These are phyloP conservation scores for Callospermophilus lateralis DNA, from an alignment of 2,113 vertebrate species.

Conservation along the genomic window DNA sequence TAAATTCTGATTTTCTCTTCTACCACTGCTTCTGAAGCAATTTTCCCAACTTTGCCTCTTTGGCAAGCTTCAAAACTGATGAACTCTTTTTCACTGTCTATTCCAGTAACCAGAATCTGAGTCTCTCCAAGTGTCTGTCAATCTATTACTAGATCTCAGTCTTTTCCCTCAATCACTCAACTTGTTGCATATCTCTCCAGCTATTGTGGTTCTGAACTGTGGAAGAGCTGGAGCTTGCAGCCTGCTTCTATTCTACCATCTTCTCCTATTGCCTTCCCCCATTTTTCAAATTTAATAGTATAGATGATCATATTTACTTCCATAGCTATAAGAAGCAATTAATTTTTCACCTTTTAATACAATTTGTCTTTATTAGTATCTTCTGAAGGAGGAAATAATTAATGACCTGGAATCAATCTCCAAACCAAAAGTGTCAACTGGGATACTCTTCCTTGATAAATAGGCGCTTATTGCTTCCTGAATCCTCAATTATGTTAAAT, in stretches of 20 bases:
- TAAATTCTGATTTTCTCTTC: background rate
- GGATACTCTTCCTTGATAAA: conserved; percentile 3
- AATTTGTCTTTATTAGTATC: background rate
- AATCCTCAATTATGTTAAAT: background rate
- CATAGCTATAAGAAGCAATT: conserved; percentile 39
- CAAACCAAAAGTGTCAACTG: background rate
- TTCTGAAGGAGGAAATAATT: conserved; percentile 41
- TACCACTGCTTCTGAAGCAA: background rate
- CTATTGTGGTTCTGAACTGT: background rate
- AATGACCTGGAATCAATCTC: conserved; percentile 25
- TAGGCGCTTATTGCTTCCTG: background rate
- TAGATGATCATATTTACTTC: conserved; percentile 10
- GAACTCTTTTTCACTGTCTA: background rate
- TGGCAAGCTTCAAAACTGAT: background rate
- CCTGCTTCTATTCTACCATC: background rate
- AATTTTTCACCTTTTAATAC: background rate
- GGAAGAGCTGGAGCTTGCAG: background rate
- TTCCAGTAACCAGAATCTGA: background rate
- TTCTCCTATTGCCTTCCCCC: background rate
- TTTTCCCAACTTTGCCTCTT: background rate
- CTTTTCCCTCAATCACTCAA: background rate
- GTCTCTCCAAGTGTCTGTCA: background rate
- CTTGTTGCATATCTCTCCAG: background rate
- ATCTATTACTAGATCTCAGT: background rate
- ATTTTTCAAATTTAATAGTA: background rate